Evolutionary conservation across 2,888 invertebrate genomes (phyloP).

Genomic region (Acanthococcus lagerstroemiae): DNA sequence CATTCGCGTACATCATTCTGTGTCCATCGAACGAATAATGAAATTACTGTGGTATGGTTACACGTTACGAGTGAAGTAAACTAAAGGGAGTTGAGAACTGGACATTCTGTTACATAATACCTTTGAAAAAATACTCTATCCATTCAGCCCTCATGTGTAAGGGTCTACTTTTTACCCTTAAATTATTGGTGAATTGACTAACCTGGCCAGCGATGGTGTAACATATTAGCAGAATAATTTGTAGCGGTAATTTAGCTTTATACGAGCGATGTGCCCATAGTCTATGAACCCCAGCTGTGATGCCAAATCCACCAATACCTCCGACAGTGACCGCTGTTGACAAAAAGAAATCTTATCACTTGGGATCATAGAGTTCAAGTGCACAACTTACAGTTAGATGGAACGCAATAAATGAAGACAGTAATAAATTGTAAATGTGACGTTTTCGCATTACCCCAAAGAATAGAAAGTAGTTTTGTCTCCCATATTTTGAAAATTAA

Average conservation of each 20-base stretch:
- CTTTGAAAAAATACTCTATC: too few species aligned
- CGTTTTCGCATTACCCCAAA: slow-evolving; percentile 33
- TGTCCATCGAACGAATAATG: too few species aligned
- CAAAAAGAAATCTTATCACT: too few species aligned
- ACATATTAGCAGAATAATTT: slow-evolving; percentile 62
- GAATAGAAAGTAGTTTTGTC: slow-evolving; percentile 26
- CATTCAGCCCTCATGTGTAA: neutral
- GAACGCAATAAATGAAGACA: too few species aligned
- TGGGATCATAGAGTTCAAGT: too few species aligned
- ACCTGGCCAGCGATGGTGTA: slow-evolving; percentile 58
- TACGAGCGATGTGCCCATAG: slow-evolving; percentile 93
- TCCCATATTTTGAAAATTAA: neutral
- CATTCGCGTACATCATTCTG: slow-evolving; percentile 45
- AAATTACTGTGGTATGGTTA: too few species aligned
- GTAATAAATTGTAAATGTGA: too few species aligned
- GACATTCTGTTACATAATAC: too few species aligned
- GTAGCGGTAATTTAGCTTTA: slow-evolving; percentile 84
- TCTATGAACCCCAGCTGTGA: slow-evolving; percentile 93
- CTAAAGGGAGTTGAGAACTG: too few species aligned
- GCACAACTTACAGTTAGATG: too few species aligned
- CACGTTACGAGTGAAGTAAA: too few species aligned
- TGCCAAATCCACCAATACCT: slow-evolving; percentile 73
- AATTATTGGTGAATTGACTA: neutral
- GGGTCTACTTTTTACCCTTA: neutral
- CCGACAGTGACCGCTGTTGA: slow-evolving; percentile 46